phyloP scores from a whole-genome alignment of 1,140 invertebrate genomes.

The Physella acuta region DNA sequence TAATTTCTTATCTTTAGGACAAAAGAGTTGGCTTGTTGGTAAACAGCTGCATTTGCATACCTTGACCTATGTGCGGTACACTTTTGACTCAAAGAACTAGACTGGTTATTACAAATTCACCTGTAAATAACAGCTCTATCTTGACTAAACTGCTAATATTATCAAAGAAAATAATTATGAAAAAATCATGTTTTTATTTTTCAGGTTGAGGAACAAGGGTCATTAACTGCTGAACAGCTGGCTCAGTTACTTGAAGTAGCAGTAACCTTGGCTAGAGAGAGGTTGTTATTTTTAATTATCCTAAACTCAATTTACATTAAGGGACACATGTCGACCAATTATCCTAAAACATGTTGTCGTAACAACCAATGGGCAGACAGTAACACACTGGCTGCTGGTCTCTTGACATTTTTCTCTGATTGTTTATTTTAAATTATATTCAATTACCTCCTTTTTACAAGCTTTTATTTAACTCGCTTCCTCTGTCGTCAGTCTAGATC shows the following conservation, averaged over 20 bases:
- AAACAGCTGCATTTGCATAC: not conserved
- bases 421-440: not conserved
- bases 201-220: conserved; percentile 74
- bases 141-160: not conserved
- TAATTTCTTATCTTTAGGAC: not conserved
- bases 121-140: not conserved
- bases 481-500: too few relatives aligned
- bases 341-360: not conserved
- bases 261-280: conserved; percentile 84
- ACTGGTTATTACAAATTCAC: too few relatives aligned
- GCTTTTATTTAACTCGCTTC: too few relatives aligned
- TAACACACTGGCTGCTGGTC: not conserved
- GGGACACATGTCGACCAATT: not conserved
- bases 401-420: not conserved
- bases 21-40: not conserved
- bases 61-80: not conserved
- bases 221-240: conserved; percentile 81
- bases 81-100: too few relatives aligned
- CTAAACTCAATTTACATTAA: not conserved
- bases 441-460: too few relatives aligned
- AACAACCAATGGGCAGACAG: not conserved
- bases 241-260: conserved; percentile 80
- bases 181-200: not conserved
- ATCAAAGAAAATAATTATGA: not conserved
- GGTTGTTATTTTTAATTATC: conserved; percentile 49